Base-by-base conservation (phyloP, 2,888 invertebrate species). In the Andricus curvator region DNA sequence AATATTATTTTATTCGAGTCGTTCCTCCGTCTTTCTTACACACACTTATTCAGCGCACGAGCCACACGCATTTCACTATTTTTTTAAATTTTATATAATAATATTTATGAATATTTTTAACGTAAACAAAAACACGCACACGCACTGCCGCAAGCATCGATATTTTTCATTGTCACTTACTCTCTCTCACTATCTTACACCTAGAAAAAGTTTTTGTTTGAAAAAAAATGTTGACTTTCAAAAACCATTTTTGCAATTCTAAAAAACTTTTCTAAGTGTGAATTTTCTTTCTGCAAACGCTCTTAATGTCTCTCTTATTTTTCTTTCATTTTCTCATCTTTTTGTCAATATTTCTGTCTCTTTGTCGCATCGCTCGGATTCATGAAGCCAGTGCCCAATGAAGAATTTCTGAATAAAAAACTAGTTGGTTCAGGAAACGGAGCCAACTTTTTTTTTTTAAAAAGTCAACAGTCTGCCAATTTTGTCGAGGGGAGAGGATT, bases 231-330 rank as follows among this genome's bases (percentile, higher is more conserved):
- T 17, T 48, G 1, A 17, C 17, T 48, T 48, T 17, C 3, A 17
- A 17, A 48, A 48, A 48, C 5, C 1, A 17, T 17, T 48, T 17
- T 48, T 17, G 17, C 17, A 5, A 60, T 60, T 22, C 60, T 4
- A 4, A 60, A 22, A 60, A 60, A 56, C 4, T 11, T 60, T 56
- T 22, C 60, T 60, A 11, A 22, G 22, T 60, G 60, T 60, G 22
- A 4, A 22, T 83, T 84, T 82, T 83, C 78, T 80, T 78, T 84
- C 77, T 84, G 81, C 80, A 82, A 68, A 79, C 70, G 82, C 80
- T 83, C 74, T 88, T 82, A 86, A 79, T 82, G 80, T 84, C 83
- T 82, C 65, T 80, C 80, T 80, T 81, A 80, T 78, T 76, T 67
- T 82, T 82, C 82, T 51, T 79, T 81, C 70, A 70, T 78, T 64